Conservation (phyloP, 2,888 invertebrate species). For the Pseudoips prasinana region DNA sequence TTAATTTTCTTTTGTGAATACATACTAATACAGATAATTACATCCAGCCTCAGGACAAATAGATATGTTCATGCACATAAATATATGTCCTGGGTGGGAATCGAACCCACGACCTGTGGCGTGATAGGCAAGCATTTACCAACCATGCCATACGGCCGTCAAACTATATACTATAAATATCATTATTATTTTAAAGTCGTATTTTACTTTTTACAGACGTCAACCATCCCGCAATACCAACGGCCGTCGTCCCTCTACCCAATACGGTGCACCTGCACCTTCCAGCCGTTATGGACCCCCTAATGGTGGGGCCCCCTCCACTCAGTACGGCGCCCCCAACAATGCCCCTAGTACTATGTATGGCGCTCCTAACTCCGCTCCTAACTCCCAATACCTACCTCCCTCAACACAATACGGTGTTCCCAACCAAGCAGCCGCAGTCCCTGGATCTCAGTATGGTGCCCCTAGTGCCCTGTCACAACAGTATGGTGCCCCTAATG, state of each 20-base stretch:
- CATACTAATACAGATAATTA: too few species aligned
- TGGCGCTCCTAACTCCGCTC: slow-evolving; percentile 20
- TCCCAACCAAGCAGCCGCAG: background rate
- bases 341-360: slow-evolving; percentile 23
- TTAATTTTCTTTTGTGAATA: too few species aligned
- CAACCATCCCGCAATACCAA: slow-evolving; percentile 39
- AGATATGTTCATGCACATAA: too few species aligned
- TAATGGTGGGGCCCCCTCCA: slow-evolving; percentile 14
- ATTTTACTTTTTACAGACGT: slow-evolving; percentile 37
- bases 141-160: too few species aligned
- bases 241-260: slow-evolving; percentile 33
- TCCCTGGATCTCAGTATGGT: slow-evolving; percentile 13
- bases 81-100: too few species aligned
- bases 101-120: too few species aligned
- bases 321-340: slow-evolving; percentile 33
- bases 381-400: slow-evolving; percentile 8
- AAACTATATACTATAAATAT: too few species aligned
- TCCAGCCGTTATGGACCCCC: slow-evolving; percentile 48
- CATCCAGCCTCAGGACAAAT: too few species aligned
- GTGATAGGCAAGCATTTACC: too few species aligned
- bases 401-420: slow-evolving; percentile 6
- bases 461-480: slow-evolving; percentile 17
- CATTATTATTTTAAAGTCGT: too few species aligned
- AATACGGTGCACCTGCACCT: slow-evolving; percentile 39
- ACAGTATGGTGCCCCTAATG: background rate